These are phyloP conservation scores for Numenius phaeopus DNA, from an alignment of 2,797 vertebrate species.

Conservation along the genomic window DNA sequence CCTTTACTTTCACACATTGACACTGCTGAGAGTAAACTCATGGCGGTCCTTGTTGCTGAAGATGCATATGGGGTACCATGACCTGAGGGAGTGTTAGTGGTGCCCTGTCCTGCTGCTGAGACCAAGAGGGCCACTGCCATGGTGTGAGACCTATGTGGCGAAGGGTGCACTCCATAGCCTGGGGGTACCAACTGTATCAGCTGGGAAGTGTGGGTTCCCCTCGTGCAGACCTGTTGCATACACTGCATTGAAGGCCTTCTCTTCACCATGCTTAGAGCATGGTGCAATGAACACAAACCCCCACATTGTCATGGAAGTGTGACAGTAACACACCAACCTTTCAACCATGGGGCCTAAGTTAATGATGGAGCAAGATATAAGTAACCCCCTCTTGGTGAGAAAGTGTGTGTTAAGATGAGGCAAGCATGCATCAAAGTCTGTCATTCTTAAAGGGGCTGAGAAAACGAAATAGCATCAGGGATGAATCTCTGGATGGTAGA, in stretches of 20 bases:
- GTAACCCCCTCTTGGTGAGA: neutral
- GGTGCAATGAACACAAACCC: neutral
- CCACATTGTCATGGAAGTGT: accelerated
- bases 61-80: neutral
- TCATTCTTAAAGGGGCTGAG: neutral
- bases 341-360: neutral
- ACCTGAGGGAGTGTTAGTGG: neutral
- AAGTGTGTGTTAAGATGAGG: neutral
- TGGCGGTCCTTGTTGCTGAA: neutral
- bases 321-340: neutral
- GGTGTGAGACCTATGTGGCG: neutral
- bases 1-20: neutral
- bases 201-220: neutral
- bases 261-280: neutral
- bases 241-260: neutral
- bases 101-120: neutral
- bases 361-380: neutral
- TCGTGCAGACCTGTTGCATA: neutral
- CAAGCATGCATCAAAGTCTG: neutral
- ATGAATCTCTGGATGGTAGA: neutral
- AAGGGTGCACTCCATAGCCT: neutral
- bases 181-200: neutral
- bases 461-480: neutral
- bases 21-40: neutral
- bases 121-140: neutral